Conservation (phyloP, 2,888 invertebrate species). For the Caradrina clavipalpis region DNA sequence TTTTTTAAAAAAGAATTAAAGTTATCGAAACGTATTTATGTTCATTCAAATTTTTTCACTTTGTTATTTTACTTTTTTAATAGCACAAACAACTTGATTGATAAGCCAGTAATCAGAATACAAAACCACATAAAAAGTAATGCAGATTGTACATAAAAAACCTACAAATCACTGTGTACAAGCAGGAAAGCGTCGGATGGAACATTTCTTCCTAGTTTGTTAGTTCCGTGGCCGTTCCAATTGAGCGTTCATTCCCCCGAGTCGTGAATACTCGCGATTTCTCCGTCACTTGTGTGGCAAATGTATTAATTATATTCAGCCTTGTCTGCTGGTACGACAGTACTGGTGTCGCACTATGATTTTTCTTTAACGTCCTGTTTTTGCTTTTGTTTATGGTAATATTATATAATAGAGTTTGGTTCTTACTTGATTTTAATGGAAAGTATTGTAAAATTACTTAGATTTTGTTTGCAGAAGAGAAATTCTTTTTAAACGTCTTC, state of each 20-base stretch:
- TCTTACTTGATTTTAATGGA: neutral
- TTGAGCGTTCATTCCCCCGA: slow-evolving; percentile 77
- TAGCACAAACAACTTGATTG: slow-evolving; percentile 1
- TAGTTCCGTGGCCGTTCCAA: slow-evolving; percentile 71
- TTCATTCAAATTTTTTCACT: neutral
- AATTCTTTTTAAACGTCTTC: too few relatives aligned
- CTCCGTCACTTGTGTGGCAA: slow-evolving; percentile 67
- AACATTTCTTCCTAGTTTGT: slow-evolving; percentile 65
- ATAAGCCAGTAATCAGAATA: slow-evolving; percentile 32
- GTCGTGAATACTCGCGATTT: slow-evolving; percentile 67
- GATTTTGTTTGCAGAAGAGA: too few relatives aligned
- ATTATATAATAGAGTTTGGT: neutral
- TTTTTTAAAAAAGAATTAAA: too few relatives aligned
- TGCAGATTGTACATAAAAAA: slow-evolving; percentile 48
- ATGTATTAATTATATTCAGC: slow-evolving; percentile 64
- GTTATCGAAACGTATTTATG: too few relatives aligned
- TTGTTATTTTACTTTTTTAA: slow-evolving; percentile 11
- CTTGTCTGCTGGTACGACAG: slow-evolving; percentile 58
- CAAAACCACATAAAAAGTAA: slow-evolving; percentile 34
- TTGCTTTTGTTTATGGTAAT: slow-evolving; percentile 38
- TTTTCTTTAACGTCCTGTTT: slow-evolving; percentile 39
- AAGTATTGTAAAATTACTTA: neutral
- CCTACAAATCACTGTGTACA: slow-evolving; percentile 48
- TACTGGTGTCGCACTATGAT: slow-evolving; percentile 36
- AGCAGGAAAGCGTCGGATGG: slow-evolving; percentile 52